Evolutionary conservation across 2,113 vertebrate genomes (phyloP).

Genomic region (Prunella himalayana): DNA sequence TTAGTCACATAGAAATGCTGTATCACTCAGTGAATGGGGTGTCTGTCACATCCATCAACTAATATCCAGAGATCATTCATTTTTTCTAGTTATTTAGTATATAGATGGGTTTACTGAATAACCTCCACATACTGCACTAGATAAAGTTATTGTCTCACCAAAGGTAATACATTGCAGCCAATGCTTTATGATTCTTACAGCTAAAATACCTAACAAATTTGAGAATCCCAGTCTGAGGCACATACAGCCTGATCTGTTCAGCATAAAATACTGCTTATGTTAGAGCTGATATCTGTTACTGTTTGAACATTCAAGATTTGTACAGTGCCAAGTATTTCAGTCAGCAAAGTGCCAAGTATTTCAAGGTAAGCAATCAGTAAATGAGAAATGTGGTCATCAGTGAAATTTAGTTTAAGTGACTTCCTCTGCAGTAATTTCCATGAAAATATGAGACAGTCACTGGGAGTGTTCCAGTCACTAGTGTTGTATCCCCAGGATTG

Average conservation of each 20-base stretch:
- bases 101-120: neutral
- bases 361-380: neutral
- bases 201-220: neutral
- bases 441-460: neutral
- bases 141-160: neutral
- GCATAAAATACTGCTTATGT: neutral
- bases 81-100: neutral
- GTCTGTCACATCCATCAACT: neutral
- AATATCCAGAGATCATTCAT: neutral
- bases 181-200: neutral
- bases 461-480: neutral
- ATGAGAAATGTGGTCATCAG: neutral
- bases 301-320: neutral
- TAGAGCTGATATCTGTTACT: neutral
- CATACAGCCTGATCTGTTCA: neutral
- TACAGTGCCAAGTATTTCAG: neutral
- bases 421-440: neutral
- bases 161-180: neutral
- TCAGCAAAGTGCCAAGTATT: neutral
- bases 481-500: neutral
- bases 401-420: neutral
- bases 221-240: neutral
- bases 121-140: neutral
- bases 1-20: neutral
- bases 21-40: neutral